Base-by-base conservation (phyloP, 2,113 vertebrate species). In the Collichthys lucidus region DNA sequence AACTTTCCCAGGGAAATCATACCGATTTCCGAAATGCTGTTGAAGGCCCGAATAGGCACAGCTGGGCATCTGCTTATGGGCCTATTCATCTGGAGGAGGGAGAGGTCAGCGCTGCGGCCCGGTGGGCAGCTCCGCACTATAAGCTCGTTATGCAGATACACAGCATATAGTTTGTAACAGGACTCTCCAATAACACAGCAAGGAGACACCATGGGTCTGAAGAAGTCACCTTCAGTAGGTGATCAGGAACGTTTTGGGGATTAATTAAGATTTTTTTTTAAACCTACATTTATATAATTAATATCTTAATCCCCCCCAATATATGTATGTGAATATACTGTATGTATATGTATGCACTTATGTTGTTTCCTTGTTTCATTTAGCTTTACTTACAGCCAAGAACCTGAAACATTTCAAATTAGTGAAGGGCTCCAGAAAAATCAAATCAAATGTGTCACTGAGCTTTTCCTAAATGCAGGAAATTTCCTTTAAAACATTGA, bases 1-100 rank as follows among this genome's bases (percentile, higher is more conserved):
- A 83, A 90, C 92, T 95, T 96, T 96, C 96, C 95, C 96, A 96
- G 94, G 94, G 91, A 96, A 96, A 96, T 96, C 96, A 96, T 95
- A 95, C 93, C 93, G 93, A 96, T 97, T 97, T 96, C 92, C 88
- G 91, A 96, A 95, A 93, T 95, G 95, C 94, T 92, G 95, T 95
- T 96, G 96, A 96, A 96, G 96, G 95, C 93, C 95, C 90, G 93
- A 94, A 92, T 93, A 94, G 94, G 93, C 95, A 95, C 96, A 95
- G 96, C 94, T 94, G 96, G 96, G 90, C 90, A 86, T 92, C 93
- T 94, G 90, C 94, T 94, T 89, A 82, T 90, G 81, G 89, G 89
- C 89, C 94, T 89, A 93, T 94, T 96, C 94, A 95, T 92, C 88
- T 91, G 88, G 92, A 91, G 93, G 94, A 94, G 94, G 61, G 86